Evolutionary conservation across 2,113 vertebrate species (phyloP).

Genomic region (Mugil cephalus): DNA sequence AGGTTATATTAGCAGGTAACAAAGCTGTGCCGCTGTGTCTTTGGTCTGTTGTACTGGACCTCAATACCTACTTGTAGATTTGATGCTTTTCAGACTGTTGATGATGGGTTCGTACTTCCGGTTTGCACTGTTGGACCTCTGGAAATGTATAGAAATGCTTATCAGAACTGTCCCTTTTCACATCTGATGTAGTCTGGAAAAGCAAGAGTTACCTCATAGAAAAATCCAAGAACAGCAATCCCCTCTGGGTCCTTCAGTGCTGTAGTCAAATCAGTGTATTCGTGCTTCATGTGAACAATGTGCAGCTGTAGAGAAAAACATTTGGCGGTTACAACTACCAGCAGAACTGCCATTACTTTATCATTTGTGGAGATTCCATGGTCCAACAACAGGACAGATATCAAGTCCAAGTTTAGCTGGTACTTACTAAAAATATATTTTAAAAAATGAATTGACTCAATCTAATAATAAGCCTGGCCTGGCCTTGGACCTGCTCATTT

Average conservation of each 20-base stretch:
- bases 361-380: not conserved
- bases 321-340: too few species aligned
- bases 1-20: not conserved
- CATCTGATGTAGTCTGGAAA: not conserved
- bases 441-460: too few species aligned
- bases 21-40: not conserved
- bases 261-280: constrained; percentile 11
- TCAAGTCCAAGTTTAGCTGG: too few species aligned
- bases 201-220: constrained; percentile 86
- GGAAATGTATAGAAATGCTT: constrained; percentile 21
- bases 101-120: constrained; percentile 78
- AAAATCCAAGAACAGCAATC: constrained; percentile 91
- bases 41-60: not conserved
- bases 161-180: not conserved
- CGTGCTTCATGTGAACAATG: constrained; percentile 88
- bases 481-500: not conserved
- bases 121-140: constrained; percentile 79
- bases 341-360: too few species aligned
- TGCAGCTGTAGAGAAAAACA: constrained; percentile 87
- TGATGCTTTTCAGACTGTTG: constrained; percentile 62
- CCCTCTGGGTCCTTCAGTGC: constrained; percentile 73
- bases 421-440: not conserved
- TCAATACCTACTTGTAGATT: constrained; percentile 55
- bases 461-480: too few species aligned
- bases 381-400: not conserved